Conservation (phyloP, 2,113 vertebrate species). For the Tupaia tana region DNA sequence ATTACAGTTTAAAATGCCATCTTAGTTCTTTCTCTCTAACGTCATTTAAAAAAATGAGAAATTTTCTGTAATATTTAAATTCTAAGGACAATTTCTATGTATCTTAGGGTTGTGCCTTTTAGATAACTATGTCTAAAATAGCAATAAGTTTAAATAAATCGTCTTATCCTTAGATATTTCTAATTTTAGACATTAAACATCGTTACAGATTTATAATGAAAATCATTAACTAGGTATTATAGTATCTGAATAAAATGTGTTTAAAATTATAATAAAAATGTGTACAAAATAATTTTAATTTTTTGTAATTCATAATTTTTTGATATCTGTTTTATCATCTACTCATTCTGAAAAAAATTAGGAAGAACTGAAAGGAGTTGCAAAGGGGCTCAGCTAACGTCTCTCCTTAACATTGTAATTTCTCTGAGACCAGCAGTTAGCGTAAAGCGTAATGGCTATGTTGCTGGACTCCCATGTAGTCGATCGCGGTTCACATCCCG, state of each 20-base stretch:
- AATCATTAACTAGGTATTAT: background rate
- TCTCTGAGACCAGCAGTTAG: background rate
- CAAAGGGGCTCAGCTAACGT: background rate
- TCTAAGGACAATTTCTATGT: background rate
- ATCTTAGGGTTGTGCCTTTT: background rate
- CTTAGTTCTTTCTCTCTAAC: conserved; percentile 28
- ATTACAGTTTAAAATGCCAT: conserved; percentile 35
- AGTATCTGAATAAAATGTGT: conserved; percentile 19
- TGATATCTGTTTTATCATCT: background rate
- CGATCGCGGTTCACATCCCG: too few species aligned
- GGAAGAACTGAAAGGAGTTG: background rate
- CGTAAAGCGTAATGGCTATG: too few species aligned
- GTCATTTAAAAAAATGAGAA: conserved; percentile 10
- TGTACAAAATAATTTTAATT: background rate
- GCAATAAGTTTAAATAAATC: background rate
- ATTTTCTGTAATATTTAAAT: conserved; percentile 40
- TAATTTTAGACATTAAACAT: conserved; percentile 18
- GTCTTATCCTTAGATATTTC: background rate
- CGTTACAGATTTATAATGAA: conserved; percentile 33
- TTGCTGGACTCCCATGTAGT: too few species aligned
- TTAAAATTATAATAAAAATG: background rate
- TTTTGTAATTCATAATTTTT: conserved; percentile 11
- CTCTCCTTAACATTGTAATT: background rate
- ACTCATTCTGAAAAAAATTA: background rate
- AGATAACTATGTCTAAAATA: background rate